Evolutionary conservation across 2,797 vertebrate species (phyloP).

Genomic region (Smutsia gigantea): DNA sequence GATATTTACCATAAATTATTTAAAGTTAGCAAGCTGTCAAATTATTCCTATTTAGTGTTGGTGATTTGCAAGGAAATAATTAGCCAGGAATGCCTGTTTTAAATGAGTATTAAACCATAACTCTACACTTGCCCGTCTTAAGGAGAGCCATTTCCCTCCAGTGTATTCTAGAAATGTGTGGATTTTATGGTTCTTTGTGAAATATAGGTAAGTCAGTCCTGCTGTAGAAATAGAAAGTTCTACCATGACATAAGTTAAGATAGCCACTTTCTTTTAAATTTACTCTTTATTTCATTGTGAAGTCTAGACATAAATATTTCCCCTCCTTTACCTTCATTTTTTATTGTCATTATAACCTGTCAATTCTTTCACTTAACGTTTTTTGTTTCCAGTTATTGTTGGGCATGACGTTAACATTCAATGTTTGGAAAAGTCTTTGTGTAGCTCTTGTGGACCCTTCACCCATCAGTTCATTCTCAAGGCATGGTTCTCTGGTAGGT

Average conservation of each 20-base stretch:
- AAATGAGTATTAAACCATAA: constrained; percentile 44
- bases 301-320: neutral
- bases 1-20: neutral
- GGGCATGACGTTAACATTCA: neutral
- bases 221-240: constrained; percentile 18
- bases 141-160: neutral
- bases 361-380: neutral
- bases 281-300: constrained; percentile 9
- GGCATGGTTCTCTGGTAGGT: neutral
- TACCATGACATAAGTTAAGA: neutral
- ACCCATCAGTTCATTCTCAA: neutral
- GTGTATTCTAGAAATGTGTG: neutral
- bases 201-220: neutral
- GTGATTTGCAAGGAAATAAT: constrained; percentile 53
- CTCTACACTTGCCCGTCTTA: neutral
- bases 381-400: constrained; percentile 2
- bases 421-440: neutral
- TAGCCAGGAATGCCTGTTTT: constrained; percentile 27
- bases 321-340: neutral
- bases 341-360: neutral
- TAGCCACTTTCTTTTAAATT: constrained; percentile 9
- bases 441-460: neutral
- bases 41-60: constrained; percentile 55
- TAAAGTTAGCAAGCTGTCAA: constrained; percentile 32
- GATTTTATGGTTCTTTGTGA: constrained; percentile 39